Conservation (phyloP, 2,888 invertebrate genomes). For the Morpho deidamia region DNA sequence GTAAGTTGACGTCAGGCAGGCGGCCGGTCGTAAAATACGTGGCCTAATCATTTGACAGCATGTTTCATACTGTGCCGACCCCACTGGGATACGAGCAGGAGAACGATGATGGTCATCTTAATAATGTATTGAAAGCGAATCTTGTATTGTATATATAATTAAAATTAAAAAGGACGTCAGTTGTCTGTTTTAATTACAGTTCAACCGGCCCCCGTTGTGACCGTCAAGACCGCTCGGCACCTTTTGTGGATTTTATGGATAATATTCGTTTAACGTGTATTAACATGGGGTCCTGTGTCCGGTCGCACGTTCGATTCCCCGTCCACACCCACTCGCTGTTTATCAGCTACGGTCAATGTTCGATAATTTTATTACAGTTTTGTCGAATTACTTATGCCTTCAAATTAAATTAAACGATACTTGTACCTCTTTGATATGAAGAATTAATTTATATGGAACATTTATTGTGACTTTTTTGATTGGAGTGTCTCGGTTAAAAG, state of each 20-base stretch:
- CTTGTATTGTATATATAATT: too few species aligned
- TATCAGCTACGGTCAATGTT: slow-evolving; percentile 67
- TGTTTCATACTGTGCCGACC: too few species aligned
- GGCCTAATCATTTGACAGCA: too few species aligned
- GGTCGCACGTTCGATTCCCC: slow-evolving; percentile 49
- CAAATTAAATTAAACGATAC: slow-evolving; percentile 74
- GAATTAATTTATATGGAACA: slow-evolving; percentile 31
- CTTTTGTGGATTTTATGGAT: slow-evolving; percentile 72
- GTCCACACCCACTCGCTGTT: slow-evolving; percentile 47
- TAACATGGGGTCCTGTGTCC: slow-evolving; percentile 65
- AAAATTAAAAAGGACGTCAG: too few species aligned
- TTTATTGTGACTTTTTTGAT: slow-evolving; percentile 11
- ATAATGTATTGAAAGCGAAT: too few species aligned
- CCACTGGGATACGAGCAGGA: too few species aligned
- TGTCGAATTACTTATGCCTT: slow-evolving; percentile 72
- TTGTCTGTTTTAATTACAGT: slow-evolving; percentile 23
- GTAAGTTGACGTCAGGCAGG: too few species aligned
- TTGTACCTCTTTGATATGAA: slow-evolving; percentile 59
- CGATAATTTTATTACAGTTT: slow-evolving; percentile 77
- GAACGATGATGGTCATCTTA: too few species aligned
- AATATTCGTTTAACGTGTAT: slow-evolving; percentile 70
- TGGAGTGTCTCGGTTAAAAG: neutral
- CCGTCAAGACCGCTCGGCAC: slow-evolving; percentile 70
- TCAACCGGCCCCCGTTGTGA: slow-evolving; percentile 36
- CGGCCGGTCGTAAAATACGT: too few species aligned